phyloP scores from a whole-genome alignment of 1,140 invertebrate genomes.

The Neodiprion pinetum region DNA sequence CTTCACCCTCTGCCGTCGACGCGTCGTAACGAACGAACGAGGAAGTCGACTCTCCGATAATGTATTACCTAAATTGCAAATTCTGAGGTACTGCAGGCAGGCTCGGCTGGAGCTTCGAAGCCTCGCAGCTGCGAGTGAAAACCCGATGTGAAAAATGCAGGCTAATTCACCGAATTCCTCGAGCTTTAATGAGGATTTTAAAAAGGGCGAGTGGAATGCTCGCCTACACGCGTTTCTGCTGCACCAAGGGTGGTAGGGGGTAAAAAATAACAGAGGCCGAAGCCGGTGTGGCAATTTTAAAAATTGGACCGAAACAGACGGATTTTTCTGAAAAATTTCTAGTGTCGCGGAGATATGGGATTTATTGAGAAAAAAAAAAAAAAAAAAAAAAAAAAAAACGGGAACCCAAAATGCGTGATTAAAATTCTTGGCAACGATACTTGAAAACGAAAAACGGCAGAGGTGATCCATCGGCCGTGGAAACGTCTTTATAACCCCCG shows the following conservation, averaged over 20 bases:
- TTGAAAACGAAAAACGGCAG: not conserved
- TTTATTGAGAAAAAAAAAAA: not conserved
- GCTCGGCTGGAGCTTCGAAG: not conserved
- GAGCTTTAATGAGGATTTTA: not conserved
- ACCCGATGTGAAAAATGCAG: slow-evolving; percentile 9
- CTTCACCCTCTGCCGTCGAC: slow-evolving; percentile 13
- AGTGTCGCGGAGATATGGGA: not conserved
- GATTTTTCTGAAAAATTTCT: not conserved
- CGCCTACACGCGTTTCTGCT: not conserved
- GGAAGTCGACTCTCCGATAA: slow-evolving; percentile 4
- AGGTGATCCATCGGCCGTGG: too few relatives aligned
- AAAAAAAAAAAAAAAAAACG: not conserved
- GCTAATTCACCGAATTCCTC: slow-evolving; percentile 4
- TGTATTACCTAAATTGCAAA: slow-evolving; percentile 16
- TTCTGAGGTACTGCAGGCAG: not conserved
- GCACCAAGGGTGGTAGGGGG: not conserved
- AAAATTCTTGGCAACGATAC: not conserved
- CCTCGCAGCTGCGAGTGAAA: not conserved
- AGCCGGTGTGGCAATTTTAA: too few relatives aligned
- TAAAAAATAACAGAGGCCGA: not conserved
- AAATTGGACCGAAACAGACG: not conserved
- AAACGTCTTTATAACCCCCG: not conserved
- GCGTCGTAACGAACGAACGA: slow-evolving; percentile 6
- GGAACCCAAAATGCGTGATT: not conserved
- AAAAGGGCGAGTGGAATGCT: not conserved